Percentiles rank a stretch among this genome's conserved stretches.
These are phyloP conservation scores for Avahi laniger DNA, from an alignment of 2,797 vertebrate species.

Conservation along the genomic window DNA sequence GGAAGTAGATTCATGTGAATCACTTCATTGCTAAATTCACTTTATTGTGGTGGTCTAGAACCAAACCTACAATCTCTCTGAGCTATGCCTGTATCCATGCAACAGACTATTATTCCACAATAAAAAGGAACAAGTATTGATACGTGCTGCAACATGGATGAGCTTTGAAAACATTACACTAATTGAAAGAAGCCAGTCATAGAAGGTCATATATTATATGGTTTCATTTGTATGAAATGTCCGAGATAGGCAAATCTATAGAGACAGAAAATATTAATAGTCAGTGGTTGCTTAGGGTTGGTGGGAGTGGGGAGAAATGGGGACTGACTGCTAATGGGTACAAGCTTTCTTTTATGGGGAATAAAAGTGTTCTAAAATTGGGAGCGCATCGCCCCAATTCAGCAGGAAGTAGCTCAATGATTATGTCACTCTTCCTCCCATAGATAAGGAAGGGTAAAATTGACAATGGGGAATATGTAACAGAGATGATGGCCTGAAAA, in stretches of 20 bases:
- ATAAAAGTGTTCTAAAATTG: neutral
- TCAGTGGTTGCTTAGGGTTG: neutral
- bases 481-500: too few species aligned
- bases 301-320: neutral
- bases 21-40: neutral
- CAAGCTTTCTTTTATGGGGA: neutral
- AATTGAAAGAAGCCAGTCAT: neutral
- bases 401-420: too few species aligned
- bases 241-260: neutral
- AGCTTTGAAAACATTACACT: neutral
- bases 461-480: too few species aligned
- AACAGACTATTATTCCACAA: neutral
- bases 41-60: neutral
- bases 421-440: too few species aligned
- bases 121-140: neutral
- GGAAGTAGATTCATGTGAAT: neutral
- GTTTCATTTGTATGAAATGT: neutral
- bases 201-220: neutral
- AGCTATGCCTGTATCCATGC: neutral
- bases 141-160: neutral
- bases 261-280: neutral
- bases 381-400: too few species aligned
- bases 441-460: too few species aligned
- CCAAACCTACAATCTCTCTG: neutral
- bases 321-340: neutral